Evolutionary conservation across 53 echinoderm and acorn worm species (phyloP), one percentile per base, ranked within the genome.

Genomic region (Apostichopus leukothele): DNA sequence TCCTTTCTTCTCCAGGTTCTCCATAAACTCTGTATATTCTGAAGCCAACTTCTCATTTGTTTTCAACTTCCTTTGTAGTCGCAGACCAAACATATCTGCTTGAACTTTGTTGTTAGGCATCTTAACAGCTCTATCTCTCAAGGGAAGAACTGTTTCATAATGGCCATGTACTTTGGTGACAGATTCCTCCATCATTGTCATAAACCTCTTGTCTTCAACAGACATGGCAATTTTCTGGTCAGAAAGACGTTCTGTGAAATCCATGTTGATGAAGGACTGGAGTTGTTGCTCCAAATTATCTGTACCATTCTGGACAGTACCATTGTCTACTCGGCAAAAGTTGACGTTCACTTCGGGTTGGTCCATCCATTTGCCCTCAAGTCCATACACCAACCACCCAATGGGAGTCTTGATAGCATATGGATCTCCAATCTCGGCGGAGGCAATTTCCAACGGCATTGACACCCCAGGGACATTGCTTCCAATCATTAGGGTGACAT

Each of bases 21-120:
- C 22, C 93, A 93, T 91, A 86, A 93, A 95, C 13, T 74, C 88
- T 53, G 90, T 75, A 76, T 95, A 90, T 4, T 93, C 57, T 63
- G 86, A 5, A 39, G 86, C 39, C 27, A 92, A 52, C 71, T 89
- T 67, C 16, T 91, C 61, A 88, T 92, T 63, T 63, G 78, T 88
- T 39, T 75, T 6, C 22, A 93, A 83, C 86, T 66, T 95, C 23
- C 52, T 78, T 54, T 84, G 90, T 73, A 95, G 63, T 59, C 53
- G 22, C 1, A 51, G 14, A 21, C 88, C 90, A 88, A 67, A 93
- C 19, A 60, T 5, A 1, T 19, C 75, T 22, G 92, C 95, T 79
- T 93, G 95, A 5, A 84, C 39, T 27, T 50, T 66, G 84, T 94
- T 93, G 77, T 92, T 87, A 51, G 95, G 92, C 90, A 92, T 90